phyloP scores from a whole-genome alignment of 2,888 invertebrate species.

The Drosophila glabriapex region DNA sequence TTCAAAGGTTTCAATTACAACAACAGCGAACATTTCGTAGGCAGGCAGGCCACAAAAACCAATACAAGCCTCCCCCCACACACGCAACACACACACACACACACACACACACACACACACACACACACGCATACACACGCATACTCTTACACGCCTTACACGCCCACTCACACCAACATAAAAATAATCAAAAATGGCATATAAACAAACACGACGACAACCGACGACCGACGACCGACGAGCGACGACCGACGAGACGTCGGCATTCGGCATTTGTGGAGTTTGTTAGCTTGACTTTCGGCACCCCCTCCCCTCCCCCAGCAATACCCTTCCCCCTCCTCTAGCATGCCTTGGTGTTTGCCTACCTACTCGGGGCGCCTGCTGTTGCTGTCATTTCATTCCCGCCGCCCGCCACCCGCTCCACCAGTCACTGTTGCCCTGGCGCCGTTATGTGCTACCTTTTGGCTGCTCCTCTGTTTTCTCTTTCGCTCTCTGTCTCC shows the following conservation, averaged over 20 bases:
- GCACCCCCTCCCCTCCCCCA: not conserved
- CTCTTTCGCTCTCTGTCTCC: not conserved
- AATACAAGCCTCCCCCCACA: slow-evolving; percentile 16
- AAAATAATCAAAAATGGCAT: slow-evolving; percentile 74
- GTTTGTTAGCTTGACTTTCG: slow-evolving; percentile 13
- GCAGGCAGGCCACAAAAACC: slow-evolving; percentile 26
- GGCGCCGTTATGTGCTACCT: slow-evolving; percentile 67
- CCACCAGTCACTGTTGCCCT: slow-evolving; percentile 9
- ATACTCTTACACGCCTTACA: not conserved
- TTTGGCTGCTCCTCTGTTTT: slow-evolving; percentile 33
- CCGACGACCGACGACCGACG: slow-evolving; percentile 9
- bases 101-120: slow-evolving; percentile 7
- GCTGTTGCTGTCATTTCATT: slow-evolving; percentile 4
- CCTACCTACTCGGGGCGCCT: not conserved
- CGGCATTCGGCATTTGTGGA: slow-evolving; percentile 10
- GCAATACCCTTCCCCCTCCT: not conserved
- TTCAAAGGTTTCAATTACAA: slow-evolving; percentile 79
- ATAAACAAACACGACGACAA: slow-evolving; percentile 65
- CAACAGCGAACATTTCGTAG: slow-evolving; percentile 6
- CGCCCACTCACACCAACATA: slow-evolving; percentile 40
- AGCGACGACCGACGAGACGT: not conserved
- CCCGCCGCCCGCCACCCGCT: not conserved
- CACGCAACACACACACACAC: not conserved
- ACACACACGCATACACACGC: not conserved
- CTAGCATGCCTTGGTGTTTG: slow-evolving; percentile 1